Evolutionary conservation across 1,140 invertebrate genomes (phyloP), one percentile per base, ranked within the genome.

Genomic region (Heliothis virescens): DNA sequence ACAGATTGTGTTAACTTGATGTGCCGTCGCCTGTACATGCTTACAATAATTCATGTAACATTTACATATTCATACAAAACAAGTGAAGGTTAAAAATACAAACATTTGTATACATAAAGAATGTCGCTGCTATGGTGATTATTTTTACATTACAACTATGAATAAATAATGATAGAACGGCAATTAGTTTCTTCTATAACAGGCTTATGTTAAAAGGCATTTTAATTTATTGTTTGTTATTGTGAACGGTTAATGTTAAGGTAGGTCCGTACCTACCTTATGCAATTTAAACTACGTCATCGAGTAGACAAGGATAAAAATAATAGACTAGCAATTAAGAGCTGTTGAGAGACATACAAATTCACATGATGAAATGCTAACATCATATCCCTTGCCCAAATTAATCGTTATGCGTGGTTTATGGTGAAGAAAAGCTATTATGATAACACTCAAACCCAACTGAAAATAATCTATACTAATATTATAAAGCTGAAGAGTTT

Each of bases 131-230:
- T 15, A 41, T 65, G 13, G 47, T 72, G 21, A 72, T 72, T n/a
- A 72, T 72, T 72, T 72, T 18, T 65, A 63, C 60, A 63, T 76
- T 63, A 63, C 34, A 29, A 26, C 21, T 21, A 63, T 34, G 52
- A 72, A 72, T n/a, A 72, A 13, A 53, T 72, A 29, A 52, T 21
- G 26, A n/a, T 71, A 52, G n/a, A n/a, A 13, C 18, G 21, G 10
- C 50, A 41, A 67, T 67, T 67, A 50, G 41, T 26, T 60, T 26
- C 16, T 57, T 67, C 48, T 67, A 67, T 16, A 13, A 48, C 18
- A 41, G 21, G 41, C 63, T 67, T 48, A n/a, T 48, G 41, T 11
- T 67, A 67, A 18, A 48, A 48, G 16, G 9, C 11, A 48, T 67
- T 67, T 67, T 65, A 65, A 48, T 47, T 47, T 67, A 48, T 67